phyloP scores from a whole-genome alignment of 2,888 invertebrate species.

The Cenopis cana region DNA sequence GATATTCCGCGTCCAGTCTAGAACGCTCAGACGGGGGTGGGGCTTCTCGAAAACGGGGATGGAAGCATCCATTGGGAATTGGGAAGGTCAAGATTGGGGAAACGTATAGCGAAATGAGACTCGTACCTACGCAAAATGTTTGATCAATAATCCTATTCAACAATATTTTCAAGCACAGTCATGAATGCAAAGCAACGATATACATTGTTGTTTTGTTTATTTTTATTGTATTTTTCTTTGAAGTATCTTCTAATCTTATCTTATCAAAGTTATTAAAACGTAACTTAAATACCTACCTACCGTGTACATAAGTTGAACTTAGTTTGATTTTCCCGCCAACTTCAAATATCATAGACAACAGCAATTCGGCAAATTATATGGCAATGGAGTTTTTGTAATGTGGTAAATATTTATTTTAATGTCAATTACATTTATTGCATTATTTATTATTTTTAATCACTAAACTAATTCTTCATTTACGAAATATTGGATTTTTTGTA shows the following conservation, averaged over 20 bases:
- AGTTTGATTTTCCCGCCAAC: constrained; percentile 17
- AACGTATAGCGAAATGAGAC: neutral
- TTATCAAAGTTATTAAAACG: too few relatives aligned
- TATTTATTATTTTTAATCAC: neutral
- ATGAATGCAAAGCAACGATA: neutral
- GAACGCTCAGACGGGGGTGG: constrained; percentile 86
- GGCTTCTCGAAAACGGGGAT: constrained; percentile 87
- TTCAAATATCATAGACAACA: constrained; percentile 20
- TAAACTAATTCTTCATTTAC: neutral
- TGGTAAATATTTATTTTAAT: neutral
- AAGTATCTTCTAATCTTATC: too few relatives aligned
- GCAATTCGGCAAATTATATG: too few relatives aligned
- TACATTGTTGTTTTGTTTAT: too few relatives aligned
- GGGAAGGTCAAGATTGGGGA: neutral
- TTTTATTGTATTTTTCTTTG: too few relatives aligned
- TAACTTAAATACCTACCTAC: neutral
- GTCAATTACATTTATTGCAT: neutral
- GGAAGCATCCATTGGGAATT: constrained; percentile 69
- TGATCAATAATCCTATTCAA: constrained; percentile 49
- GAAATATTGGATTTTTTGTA: neutral
- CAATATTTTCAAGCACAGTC: neutral
- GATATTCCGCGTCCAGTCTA: constrained; percentile 92
- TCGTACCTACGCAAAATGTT: constrained; percentile 41
- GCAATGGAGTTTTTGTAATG: neutral
- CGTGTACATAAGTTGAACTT: neutral